Evolutionary conservation across 2,113 vertebrate genomes (phyloP), one percentile per base, ranked within the genome.

Genomic region (Isurus oxyrinchus): DNA sequence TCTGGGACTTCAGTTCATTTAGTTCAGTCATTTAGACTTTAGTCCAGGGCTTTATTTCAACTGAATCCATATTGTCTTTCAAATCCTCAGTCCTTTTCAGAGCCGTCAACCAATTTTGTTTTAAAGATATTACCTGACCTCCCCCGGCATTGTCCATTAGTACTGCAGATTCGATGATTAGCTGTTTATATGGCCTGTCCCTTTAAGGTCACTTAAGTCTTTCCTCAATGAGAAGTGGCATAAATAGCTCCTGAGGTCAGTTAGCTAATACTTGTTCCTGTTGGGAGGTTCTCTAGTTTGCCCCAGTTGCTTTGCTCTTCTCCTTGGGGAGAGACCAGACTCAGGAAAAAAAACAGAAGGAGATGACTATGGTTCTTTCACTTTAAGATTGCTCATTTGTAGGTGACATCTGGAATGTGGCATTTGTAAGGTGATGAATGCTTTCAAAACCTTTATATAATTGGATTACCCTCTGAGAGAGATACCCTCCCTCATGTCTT

Each of bases 351-450:
- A 40, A n/a, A 14, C 35, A 40, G n/a, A n/a, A 40, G 14, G 76
- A 79, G 11, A n/a, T 81, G 14, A 35, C 35, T n/a, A 40, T 13
- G 35, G 13, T 81, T 81, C 13, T 81, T 81, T 40, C 35, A 10
- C 76, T 81, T 81, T 81, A 40, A 81, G n/a, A 81, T 81, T 81
- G n/a, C 76, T 81, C 76, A 81, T n/a, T 81, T 81, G n/a, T 81
- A 2, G 31, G 7, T 35, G 31, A 76, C 72, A 35, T 76, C 72
- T 76, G 72, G 31, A 76, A 31, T n/a, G 31, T 76, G 72, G 72
- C 72, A 84, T 84, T 49, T 84, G 81, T 40, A 84, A 44, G 40
- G 16, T 49, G 81, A 84, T 19, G 5, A 44, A 84, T 84, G 81
- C 40, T 49, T 16, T 84, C 81, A 1, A 49, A 44, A 84, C 5